Conservation (phyloP, 2,888 invertebrate species). For the Drosophila anomalata region DNA sequence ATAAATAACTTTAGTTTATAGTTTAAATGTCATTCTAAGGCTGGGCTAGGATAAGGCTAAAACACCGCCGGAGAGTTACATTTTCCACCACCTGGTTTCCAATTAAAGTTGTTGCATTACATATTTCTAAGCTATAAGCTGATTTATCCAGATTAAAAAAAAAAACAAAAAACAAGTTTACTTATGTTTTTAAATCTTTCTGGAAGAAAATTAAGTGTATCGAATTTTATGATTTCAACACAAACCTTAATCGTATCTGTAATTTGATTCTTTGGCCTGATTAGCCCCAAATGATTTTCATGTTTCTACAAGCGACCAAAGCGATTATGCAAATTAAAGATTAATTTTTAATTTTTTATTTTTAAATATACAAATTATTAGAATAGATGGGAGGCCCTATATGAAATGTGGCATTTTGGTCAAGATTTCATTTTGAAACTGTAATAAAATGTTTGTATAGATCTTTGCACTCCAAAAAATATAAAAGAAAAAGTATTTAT, state of each 20-base stretch:
- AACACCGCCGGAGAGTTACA: neutral
- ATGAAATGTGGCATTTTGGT: neutral
- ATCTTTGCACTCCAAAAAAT: neutral
- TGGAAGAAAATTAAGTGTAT: slow-evolving; percentile 34
- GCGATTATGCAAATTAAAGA: slow-evolving; percentile 38
- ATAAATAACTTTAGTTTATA: neutral
- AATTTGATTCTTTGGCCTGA: slow-evolving; percentile 27
- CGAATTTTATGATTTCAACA: slow-evolving; percentile 42
- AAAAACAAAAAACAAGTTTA: neutral
- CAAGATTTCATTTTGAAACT: neutral
- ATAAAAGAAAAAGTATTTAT: neutral
- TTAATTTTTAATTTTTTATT: slow-evolving; percentile 3
- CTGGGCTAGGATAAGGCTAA: neutral
- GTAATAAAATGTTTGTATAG: neutral
- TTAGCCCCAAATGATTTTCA: slow-evolving; percentile 18
- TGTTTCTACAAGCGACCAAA: slow-evolving; percentile 3
- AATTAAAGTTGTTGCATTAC: neutral
- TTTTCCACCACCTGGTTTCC: neutral
- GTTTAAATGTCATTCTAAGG: neutral
- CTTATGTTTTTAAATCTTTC: neutral
- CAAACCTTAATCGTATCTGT: slow-evolving; percentile 31
- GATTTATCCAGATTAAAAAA: neutral
- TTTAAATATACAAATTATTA: neutral
- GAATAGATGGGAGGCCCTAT: neutral
- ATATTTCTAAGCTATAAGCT: neutral